Base-by-base conservation (phyloP, 2,888 invertebrate species). In the Synanthedon andrenaeformis region DNA sequence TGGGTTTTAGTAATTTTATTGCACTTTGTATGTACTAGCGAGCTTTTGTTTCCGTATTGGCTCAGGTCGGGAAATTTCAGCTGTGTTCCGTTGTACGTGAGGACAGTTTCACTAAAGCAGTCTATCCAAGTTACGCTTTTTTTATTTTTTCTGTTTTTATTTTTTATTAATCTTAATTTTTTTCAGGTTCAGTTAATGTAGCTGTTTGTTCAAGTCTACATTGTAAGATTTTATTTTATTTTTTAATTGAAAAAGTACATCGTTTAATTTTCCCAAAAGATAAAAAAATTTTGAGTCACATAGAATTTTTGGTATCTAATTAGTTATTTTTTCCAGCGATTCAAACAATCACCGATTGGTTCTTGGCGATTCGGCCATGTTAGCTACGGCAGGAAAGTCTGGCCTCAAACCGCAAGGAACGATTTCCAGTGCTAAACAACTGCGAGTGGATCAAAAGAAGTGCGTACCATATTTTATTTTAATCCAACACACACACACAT, bases 261-360 rank as follows among this genome's bases (percentile, higher is more conserved):
- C 45, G n/a, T 12, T 45, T 45, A 45, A 45, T 45, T 45, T 11
- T 6, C 35, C 10, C 35, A 3, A 5, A 35, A 35, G 35, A 10
- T 35, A 23, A 23, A 2, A 23, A 5, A 1, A 5, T 23, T 23
- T 35, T 35, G 10, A 35, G 35, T 35, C 10, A 10, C 35, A 35
- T 35, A 3, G 10, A 10, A 10, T 35, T 35, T 2, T 35, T 35
- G 8, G 35, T 35, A 2, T 35, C 10, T 35, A 35, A 10, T 35
- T 3, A 35, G 35, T 10, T 35, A 35, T 35, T 10, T 51, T 13
- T 52, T 57, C 11, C 77, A 95, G 95, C 65, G 98, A 98, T 75
- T 97, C 97, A 0, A 97, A 97, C 73, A 97, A 97, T 76, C 98
- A 98, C 73, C 90, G 98, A 42, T 84, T 97, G 57, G 92, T 96